Evolutionary conservation across 2,797 vertebrate genomes (phyloP).

Genomic region (Artibeus jamaicensis): DNA sequence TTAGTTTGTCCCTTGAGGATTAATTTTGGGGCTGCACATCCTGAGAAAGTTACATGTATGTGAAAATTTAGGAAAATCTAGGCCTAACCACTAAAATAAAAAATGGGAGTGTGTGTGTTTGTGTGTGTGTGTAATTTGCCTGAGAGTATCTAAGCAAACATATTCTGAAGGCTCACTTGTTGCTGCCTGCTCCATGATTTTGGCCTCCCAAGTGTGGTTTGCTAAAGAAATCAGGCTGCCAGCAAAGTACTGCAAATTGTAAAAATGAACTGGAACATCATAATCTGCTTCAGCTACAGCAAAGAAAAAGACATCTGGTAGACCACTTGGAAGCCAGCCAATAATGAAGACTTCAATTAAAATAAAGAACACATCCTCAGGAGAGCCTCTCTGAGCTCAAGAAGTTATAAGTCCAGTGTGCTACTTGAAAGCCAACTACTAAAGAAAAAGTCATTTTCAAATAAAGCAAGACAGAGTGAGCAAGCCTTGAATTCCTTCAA

Average conservation of each 20-base stretch:
- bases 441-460: slow-evolving; percentile 61
- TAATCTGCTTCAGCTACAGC: slow-evolving; percentile 82
- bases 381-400: slow-evolving; percentile 79
- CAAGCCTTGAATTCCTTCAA: slow-evolving; percentile 41
- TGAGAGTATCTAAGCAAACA: slow-evolving; percentile 5
- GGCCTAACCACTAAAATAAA: neutral
- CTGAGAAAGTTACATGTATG: slow-evolving; percentile 20
- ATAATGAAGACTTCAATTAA: slow-evolving; percentile 84
- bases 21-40: neutral
- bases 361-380: slow-evolving; percentile 85
- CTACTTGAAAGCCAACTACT: slow-evolving; percentile 76
- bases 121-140: neutral
- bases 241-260: slow-evolving; percentile 72
- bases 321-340: slow-evolving; percentile 85
- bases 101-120: neutral
- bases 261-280: slow-evolving; percentile 84
- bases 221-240: slow-evolving; percentile 82
- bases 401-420: slow-evolving; percentile 78
- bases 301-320: slow-evolving; percentile 86
- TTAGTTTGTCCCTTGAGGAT: slow-evolving; percentile 20
- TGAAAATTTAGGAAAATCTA: slow-evolving; percentile 30
- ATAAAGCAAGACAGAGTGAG: slow-evolving; percentile 49
- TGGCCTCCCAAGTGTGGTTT: slow-evolving; percentile 80
- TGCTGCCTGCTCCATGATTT: slow-evolving; percentile 59
- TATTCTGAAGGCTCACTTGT: slow-evolving; percentile 31